phyloP scores from a whole-genome alignment of 2,888 invertebrate species.

The Phrixothrix hirtus region DNA sequence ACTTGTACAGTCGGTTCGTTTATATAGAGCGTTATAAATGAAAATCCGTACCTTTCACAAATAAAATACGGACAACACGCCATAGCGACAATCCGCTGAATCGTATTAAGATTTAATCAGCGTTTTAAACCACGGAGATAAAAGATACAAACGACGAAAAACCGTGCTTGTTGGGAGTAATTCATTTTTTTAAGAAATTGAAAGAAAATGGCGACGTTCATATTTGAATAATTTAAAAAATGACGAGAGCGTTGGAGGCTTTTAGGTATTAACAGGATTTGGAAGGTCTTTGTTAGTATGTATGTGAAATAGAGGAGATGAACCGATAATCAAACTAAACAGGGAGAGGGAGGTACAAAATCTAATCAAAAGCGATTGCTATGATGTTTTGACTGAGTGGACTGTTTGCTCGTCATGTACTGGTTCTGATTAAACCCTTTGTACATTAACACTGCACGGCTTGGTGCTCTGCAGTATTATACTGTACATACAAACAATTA shows the following conservation, averaged over 20 bases:
- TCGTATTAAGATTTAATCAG: slow-evolving; percentile 40
- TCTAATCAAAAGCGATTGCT: slow-evolving; percentile 58
- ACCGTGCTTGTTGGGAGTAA: slow-evolving; percentile 5
- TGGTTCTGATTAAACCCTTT: slow-evolving; percentile 48
- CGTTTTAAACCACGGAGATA: slow-evolving; percentile 33
- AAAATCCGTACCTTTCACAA: slow-evolving; percentile 43
- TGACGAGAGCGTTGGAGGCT: no score
- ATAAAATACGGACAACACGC: slow-evolving; percentile 36
- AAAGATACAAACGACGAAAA: slow-evolving; percentile 24
- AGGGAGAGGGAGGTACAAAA: slow-evolving; percentile 47
- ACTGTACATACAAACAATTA: slow-evolving; percentile 27
- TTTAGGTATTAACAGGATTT: slow-evolving; percentile 1
- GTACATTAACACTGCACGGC: slow-evolving; percentile 39
- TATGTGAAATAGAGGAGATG: slow-evolving; percentile 31
- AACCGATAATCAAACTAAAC: slow-evolving; percentile 36
- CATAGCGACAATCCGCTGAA: slow-evolving; percentile 32
- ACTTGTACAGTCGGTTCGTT: slow-evolving; percentile 48
- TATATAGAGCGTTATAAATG: slow-evolving; percentile 41
- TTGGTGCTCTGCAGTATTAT: slow-evolving; percentile 20
- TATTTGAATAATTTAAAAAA: no score
- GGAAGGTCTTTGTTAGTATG: slow-evolving; percentile 22
- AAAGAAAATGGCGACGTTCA: no score
- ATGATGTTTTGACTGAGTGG: slow-evolving; percentile 56
- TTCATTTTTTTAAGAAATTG: not conserved
- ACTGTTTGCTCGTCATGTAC: slow-evolving; percentile 49